Conservation (phyloP, 2,113 vertebrate species). For the Atlantisia rogersi region DNA sequence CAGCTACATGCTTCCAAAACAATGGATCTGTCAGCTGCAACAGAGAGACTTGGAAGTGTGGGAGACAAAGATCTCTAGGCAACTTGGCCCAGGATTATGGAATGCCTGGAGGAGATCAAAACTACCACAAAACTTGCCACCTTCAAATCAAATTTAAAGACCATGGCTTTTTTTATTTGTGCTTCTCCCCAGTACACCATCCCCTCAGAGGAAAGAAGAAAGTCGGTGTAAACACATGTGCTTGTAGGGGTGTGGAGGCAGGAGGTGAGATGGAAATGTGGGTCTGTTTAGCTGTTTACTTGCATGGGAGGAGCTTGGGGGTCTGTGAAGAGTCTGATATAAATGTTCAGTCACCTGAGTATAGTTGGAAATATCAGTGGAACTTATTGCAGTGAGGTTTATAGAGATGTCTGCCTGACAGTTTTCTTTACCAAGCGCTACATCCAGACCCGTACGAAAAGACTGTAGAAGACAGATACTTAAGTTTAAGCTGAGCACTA, state of each 20-base stretch:
- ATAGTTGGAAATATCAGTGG: not conserved
- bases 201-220: conserved; percentile 54
- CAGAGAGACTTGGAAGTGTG: conserved; percentile 66
- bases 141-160: conserved; percentile 69
- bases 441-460: not conserved
- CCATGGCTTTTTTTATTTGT: conserved; percentile 59
- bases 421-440: not conserved
- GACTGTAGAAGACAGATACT: not conserved
- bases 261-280: conserved; percentile 33
- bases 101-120: conserved; percentile 70
- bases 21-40: conserved; percentile 68
- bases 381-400: not conserved
- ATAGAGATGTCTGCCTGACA: not conserved
- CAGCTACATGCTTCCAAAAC: conserved; percentile 70
- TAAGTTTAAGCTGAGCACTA: not conserved
- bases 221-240: conserved; percentile 14
- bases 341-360: not conserved
- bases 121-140: conserved; percentile 66
- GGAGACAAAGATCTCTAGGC: conserved; percentile 73
- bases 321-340: not conserved
- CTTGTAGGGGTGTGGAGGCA: conserved; percentile 48
- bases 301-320: not conserved
- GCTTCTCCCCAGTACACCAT: conserved; percentile 35
- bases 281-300: not conserved
- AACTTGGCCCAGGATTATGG: conserved; percentile 72